Percentiles rank a stretch among this genome's conserved stretches.
phyloP scores from a whole-genome alignment of 1,140 invertebrate species.

The Steinernema feltiae region DNA sequence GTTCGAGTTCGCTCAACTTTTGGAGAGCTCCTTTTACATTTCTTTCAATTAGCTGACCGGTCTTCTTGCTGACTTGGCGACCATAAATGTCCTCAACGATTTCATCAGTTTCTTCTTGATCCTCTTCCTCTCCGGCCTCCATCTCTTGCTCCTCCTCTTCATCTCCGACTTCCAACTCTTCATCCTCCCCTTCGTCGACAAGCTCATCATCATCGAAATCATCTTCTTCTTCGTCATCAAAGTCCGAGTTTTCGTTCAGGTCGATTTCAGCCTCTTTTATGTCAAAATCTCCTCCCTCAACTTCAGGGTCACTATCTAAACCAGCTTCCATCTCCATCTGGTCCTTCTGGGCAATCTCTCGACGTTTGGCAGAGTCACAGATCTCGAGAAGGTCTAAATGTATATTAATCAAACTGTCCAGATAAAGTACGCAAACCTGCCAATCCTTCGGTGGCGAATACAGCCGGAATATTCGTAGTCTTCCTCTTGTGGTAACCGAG shows the following conservation, averaged over 20 bases:
- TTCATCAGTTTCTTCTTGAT: background rate
- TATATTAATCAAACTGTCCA: background rate
- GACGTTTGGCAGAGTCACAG: background rate
- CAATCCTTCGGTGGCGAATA: background rate
- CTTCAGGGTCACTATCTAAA: background rate
- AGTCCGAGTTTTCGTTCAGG: background rate
- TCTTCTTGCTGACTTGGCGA: slow-evolving; percentile 2
- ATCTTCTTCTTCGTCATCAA: background rate
- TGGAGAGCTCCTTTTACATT: background rate
- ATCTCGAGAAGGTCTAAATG: background rate
- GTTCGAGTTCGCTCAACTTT: background rate
- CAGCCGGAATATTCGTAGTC: background rate
- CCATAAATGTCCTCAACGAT: slow-evolving; percentile 1
- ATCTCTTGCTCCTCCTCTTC: background rate
- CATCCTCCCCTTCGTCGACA: background rate
- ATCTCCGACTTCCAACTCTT: background rate
- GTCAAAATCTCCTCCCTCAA: background rate
- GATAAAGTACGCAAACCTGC: background rate
- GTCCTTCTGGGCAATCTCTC: background rate
- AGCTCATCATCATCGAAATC: background rate
- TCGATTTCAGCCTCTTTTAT: background rate
- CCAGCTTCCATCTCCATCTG: background rate
- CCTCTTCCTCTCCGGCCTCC: background rate
- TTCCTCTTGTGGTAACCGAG: background rate
- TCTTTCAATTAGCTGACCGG: background rate